Evolutionary conservation across 2,888 invertebrate species (phyloP).

Genomic region (Thecocarcelia acutangulata): DNA sequence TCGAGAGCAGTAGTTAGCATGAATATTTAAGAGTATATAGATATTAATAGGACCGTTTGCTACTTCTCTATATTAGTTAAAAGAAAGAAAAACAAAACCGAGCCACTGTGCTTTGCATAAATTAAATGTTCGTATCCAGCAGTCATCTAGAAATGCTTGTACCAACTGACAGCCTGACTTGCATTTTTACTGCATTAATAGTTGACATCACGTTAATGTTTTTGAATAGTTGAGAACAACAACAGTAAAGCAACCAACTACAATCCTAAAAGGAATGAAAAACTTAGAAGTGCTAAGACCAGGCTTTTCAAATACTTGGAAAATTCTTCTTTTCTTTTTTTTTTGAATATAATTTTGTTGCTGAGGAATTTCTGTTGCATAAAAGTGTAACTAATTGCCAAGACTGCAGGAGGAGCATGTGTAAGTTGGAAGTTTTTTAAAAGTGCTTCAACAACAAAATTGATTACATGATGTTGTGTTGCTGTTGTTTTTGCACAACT

Average conservation of each 20-base stretch:
- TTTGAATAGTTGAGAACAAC: slow-evolving; percentile 22
- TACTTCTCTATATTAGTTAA: no score
- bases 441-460: slow-evolving; percentile 31
- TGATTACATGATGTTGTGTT: slow-evolving; percentile 18
- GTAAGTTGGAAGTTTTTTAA: slow-evolving; percentile 19
- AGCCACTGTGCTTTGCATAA: slow-evolving; percentile 36
- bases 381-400: slow-evolving; percentile 46
- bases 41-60: no score
- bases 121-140: slow-evolving; percentile 2
- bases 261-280: slow-evolving; percentile 6
- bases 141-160: neutral
- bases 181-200: neutral
- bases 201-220: slow-evolving; percentile 22
- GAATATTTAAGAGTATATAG: no score
- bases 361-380: slow-evolving; percentile 16
- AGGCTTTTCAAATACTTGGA: slow-evolving; percentile 45
- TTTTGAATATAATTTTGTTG: slow-evolving; percentile 18
- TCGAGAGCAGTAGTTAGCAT: no score
- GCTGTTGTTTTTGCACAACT: slow-evolving; percentile 3
- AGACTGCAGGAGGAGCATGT: slow-evolving; percentile 34
- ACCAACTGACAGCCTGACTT: slow-evolving; percentile 6
- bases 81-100: no score
- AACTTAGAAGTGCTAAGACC: slow-evolving; percentile 48
- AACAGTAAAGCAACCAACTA: neutral
- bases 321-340: slow-evolving; percentile 8